phyloP scores from a whole-genome alignment of 2,797 vertebrate species.

The Rhinatrema bivittatum region DNA sequence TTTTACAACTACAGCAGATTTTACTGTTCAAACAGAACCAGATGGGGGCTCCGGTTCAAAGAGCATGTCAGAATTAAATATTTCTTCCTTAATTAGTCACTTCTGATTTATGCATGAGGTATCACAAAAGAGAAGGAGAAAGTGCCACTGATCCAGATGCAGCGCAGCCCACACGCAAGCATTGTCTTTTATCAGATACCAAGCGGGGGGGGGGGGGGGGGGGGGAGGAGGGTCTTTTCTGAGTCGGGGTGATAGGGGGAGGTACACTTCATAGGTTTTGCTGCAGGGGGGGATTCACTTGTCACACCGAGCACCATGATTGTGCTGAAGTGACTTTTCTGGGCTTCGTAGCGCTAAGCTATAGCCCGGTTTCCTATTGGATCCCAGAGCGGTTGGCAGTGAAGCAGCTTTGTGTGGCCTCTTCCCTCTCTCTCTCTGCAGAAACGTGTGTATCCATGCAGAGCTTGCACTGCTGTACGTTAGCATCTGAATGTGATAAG shows the following conservation, averaged over 20 bases:
- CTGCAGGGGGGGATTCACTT: constrained; percentile 12
- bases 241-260: too few relatives aligned
- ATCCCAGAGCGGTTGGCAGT: constrained; percentile 11
- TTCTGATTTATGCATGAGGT: constrained; percentile 61
- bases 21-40: constrained; percentile 62
- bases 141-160: constrained; percentile 45
- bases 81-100: constrained; percentile 62
- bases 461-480: background rate
- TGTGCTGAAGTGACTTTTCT: constrained; percentile 3
- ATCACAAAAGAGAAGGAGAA: constrained; percentile 49
- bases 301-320: background rate
- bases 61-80: constrained; percentile 65
- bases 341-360: background rate
- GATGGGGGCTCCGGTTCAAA: constrained; percentile 61
- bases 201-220: too few relatives aligned
- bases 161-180: constrained; percentile 33
- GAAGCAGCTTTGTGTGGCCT: constrained; percentile 2
- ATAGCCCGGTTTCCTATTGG: background rate
- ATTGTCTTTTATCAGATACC: constrained; percentile 43
- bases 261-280: constrained; percentile 25
- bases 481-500: background rate
- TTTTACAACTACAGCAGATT: constrained; percentile 57
- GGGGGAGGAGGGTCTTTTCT: constrained; percentile 27
- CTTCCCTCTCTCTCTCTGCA: constrained; percentile 2
- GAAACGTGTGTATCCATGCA: constrained; percentile 2